These are phyloP conservation scores for Pelecanoides urinatrix DNA, from an alignment of 2,113 vertebrate genomes.

Conservation along the genomic window DNA sequence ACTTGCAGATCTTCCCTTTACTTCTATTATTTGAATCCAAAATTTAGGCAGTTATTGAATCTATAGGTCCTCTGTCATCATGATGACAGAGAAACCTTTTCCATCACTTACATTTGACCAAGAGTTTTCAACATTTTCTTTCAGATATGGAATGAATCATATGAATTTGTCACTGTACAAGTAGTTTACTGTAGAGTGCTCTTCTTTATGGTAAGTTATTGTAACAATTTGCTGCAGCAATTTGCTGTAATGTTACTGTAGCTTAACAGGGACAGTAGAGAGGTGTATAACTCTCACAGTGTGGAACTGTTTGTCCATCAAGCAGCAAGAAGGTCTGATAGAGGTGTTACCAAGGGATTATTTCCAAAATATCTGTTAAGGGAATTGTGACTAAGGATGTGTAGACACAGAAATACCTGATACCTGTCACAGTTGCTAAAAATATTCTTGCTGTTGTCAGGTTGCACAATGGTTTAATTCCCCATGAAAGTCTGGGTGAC, in stretches of 20 bases:
- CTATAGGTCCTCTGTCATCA: background rate
- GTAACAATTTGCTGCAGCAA: background rate
- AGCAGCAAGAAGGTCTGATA: background rate
- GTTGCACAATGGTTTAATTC: slow-evolving; percentile 67
- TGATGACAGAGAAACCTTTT: background rate
- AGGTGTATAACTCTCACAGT: background rate
- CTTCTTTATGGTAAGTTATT: background rate
- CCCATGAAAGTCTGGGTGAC: slow-evolving; percentile 63
- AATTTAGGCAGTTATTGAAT: background rate
- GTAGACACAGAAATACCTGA: slow-evolving; percentile 19
- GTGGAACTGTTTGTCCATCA: background rate
- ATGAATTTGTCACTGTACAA: background rate
- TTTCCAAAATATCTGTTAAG: slow-evolving; percentile 30
- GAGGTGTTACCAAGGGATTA: background rate
- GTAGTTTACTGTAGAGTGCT: background rate
- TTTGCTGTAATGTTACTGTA: background rate
- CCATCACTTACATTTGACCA: background rate
- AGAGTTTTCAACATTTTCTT: background rate
- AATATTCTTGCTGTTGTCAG: slow-evolving; percentile 62
- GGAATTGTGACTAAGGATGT: slow-evolving; percentile 31
- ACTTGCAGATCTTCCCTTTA: background rate
- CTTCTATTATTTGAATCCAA: background rate
- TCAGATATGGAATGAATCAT: background rate
- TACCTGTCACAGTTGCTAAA: slow-evolving; percentile 60
- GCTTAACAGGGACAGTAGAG: background rate